Evolutionary conservation across 2,888 invertebrate genomes (phyloP).

Genomic region (Netelia inedita): DNA sequence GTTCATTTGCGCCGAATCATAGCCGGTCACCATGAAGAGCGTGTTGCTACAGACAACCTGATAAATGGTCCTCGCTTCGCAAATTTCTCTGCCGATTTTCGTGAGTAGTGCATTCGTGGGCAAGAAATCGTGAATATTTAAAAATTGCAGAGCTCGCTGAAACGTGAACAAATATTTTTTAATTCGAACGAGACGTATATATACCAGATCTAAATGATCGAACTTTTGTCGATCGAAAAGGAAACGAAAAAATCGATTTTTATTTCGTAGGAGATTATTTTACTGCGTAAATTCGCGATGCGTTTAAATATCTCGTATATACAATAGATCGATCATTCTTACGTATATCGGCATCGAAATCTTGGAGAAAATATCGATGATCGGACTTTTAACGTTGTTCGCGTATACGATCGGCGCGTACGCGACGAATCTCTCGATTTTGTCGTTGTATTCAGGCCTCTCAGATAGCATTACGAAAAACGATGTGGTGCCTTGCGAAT

Average conservation of each 20-base stretch:
- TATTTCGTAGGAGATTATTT: background rate
- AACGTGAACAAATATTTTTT: slow-evolving; percentile 11
- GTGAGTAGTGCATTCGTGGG: slow-evolving; percentile 78
- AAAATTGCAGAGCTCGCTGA: slow-evolving; percentile 68
- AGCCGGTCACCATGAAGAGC: slow-evolving; percentile 88
- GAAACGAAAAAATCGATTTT: no score
- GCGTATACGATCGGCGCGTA: slow-evolving; percentile 85
- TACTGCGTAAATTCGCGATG: background rate
- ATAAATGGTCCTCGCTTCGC: slow-evolving; percentile 82
- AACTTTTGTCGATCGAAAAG: background rate
- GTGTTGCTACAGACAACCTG: slow-evolving; percentile 89
- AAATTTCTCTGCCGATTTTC: slow-evolving; percentile 76
- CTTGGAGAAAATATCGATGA: slow-evolving; percentile 83
- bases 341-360: slow-evolving; percentile 83
- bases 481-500: slow-evolving; percentile 87
- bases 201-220: background rate
- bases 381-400: slow-evolving; percentile 84
- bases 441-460: slow-evolving; percentile 85
- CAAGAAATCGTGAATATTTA: slow-evolving; percentile 76
- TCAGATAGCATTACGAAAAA: slow-evolving; percentile 84
- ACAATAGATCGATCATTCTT: slow-evolving; percentile 61
- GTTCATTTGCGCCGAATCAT: slow-evolving; percentile 87
- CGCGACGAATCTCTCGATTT: slow-evolving; percentile 79
- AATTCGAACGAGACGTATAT: background rate
- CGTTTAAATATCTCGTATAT: background rate